Evolutionary conservation across 2,888 invertebrate species (phyloP), one percentile per base, ranked within the genome.

Genomic region (Limnephilus marmoratus): DNA sequence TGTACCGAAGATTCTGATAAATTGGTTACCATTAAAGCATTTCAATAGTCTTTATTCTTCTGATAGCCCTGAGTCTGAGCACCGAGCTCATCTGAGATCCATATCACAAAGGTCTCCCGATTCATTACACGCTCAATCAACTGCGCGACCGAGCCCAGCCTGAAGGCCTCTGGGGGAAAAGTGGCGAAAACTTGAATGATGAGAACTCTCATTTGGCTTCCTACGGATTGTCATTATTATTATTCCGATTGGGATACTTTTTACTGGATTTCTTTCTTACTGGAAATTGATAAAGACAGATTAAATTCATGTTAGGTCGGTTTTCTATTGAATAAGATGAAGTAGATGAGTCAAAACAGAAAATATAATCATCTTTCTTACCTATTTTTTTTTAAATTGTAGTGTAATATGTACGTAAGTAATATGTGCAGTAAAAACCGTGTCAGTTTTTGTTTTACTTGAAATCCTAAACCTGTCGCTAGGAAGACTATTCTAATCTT

Each of bases 51-150:
- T 24, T 29, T 49, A 29, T 85, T 85, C 24, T 11, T 9, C 29
- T 29, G 87, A 31, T 49, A 87, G 87, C 87, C 87, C 87, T 87
- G 87, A 49, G 34, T 9, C 15, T 53, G 53, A 53, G 53, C 18
- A 24, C 18, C 18, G 53, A 18, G 53, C 68, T 68, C 68, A 31
- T n/a, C 68, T 34, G 87, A 53, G 87, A 87, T 53, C 34, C 68
- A n/a, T 29, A 81, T 90, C 91, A 93, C 93, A 93, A 93, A 93
- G 93, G 93, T 93, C 93, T 88, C 90, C 85, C 90, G 92, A 90
- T 92, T 93, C 93, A 92, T 93, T 92, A 92, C 92, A 91, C 92
- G 92, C 93, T 92, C 93, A 93, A 93, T 93, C 92, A 92, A 85
- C 93, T 87, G 68, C 88, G 87, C 85, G 53, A 81, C 90, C 81